Evolutionary conservation across 2,888 invertebrate species (phyloP), one percentile per base, ranked within the genome.

Genomic region (Eristalinus sepulchralis): DNA sequence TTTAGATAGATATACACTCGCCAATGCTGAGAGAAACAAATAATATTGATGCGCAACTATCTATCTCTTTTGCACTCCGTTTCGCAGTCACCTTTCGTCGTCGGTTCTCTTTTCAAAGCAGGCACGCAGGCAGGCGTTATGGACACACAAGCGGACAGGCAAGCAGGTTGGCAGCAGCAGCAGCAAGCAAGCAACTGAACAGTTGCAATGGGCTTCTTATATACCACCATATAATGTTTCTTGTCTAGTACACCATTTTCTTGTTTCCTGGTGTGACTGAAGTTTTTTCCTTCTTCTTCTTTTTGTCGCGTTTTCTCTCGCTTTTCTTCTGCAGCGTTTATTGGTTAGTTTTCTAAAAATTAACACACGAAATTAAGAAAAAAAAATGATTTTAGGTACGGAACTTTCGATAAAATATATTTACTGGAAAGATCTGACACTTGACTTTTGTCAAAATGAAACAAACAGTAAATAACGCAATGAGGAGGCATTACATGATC

Each of bases 271-370:
- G 73, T 55, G 47, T 47, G 59, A 57, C 47, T 47, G 47, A 47
- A 47, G 5, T 17, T 47, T 47, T 17, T 39, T n/a, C 5, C n/a
- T n/a, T 9, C 13, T 36, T 1, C 3, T n/a, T 39, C 13, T 2
- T 6, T 13, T 39, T 13, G 13, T 36, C 4, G 36, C 39, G 11
- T 9, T 39, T 47, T 4, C n/a, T 27, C 39, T n/a, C 33, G 13
- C 59, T 47, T 60, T 4, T 47, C 66, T 47, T 66, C 27, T 33
- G 22, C 20, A 59, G 59, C 27, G 36, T 47, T 67, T 27, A 24
- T n/a, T 17, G n/a, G 57, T 36, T 59, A 34, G 57, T 27, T 59
- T 31, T 76, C 66, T 76, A 60, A 47, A 67, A n/a, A n/a, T n/a
- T n/a, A n/a, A n/a, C n/a, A n/a, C n/a, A 59, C 39, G 17, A 36